Base-by-base conservation (phyloP, 2,113 vertebrate species). In the Sinosuthora webbiana region DNA sequence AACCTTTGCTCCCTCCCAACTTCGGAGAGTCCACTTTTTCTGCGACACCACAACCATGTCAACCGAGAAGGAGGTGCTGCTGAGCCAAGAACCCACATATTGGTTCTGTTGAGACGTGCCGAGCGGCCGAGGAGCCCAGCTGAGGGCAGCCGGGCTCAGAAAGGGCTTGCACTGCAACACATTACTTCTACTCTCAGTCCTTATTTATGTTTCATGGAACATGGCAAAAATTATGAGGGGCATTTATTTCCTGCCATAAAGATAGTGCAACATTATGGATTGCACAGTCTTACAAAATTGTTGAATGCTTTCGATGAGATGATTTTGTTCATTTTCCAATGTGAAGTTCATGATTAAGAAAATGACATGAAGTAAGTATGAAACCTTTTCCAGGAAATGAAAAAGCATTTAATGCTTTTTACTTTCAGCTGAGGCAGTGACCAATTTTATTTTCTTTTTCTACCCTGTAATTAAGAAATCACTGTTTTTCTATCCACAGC, bases 381-480 rank as follows among this genome's bases (percentile, higher is more conserved):
- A 94, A 33, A 59, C 35, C n/a, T 78, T 91, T 50, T 71, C 82
- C 56, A 55, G 49, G 39, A 92, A 83, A 84, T 41, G 39, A 90
- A 82, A 92, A 76, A 65, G 2, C 37, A 78, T 79, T 81, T 63
- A 24, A 16, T 53, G 37, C 62, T 83, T 87, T 87, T 42, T 94
- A 70, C 45, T 81, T 95, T 91, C 49, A 76, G 9, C 50, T 88
- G 49, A 89, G 73, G 75, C 52, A 77, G 47, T 56, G 71, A 74
- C 28, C n/a, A 53, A 56, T 90, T 95, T 92, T 92, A 55, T 93
- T 89, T 90, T 93, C 14, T 75, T 64, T 93, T 92, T 78, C 57
- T 87, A 56, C 52, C n/a, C 55, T 86, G 37, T 83, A 94, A 77
- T 97, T 95, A 77, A 93, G 55, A 95, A 97, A 95, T 83, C 42